These are phyloP conservation scores for Cryptoleucopteryx plumbea DNA, from an alignment of 2,113 vertebrate genomes.

Conservation along the genomic window DNA sequence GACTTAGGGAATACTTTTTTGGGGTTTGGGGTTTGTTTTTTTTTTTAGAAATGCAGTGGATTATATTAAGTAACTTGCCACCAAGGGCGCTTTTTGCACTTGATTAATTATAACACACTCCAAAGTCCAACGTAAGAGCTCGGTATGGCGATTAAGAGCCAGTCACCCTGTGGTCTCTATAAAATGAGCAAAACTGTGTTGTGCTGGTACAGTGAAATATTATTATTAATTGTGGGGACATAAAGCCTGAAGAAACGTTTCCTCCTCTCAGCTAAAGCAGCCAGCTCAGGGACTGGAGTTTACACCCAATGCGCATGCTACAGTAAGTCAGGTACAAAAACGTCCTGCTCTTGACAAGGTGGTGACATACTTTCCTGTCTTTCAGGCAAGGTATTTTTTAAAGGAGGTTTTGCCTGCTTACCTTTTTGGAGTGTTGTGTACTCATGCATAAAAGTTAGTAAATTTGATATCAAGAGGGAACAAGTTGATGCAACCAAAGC, in stretches of 20 bases:
- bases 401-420: neutral
- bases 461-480: neutral
- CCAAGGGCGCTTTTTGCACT: neutral
- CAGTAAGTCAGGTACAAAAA: neutral
- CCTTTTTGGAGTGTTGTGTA: neutral
- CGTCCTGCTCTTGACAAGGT: rapidly evolving
- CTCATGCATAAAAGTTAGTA: neutral
- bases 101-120: neutral
- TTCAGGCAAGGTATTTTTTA: neutral
- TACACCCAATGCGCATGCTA: neutral
- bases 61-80: neutral
- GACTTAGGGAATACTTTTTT: neutral
- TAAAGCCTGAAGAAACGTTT: neutral
- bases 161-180: neutral
- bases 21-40: neutral
- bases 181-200: neutral
- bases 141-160: rapidly evolving
- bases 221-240: neutral
- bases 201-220: neutral
- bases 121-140: neutral
- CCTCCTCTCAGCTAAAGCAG: neutral
- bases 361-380: neutral
- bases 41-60: neutral
- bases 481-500: neutral
- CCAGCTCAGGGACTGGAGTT: neutral